A percentile compares a stretch with the other conserved stretches of the same genome.
These are phyloP conservation scores for Pseudopipra pipra DNA, from an alignment of 2,113 vertebrate genomes.

Conservation along the genomic window DNA sequence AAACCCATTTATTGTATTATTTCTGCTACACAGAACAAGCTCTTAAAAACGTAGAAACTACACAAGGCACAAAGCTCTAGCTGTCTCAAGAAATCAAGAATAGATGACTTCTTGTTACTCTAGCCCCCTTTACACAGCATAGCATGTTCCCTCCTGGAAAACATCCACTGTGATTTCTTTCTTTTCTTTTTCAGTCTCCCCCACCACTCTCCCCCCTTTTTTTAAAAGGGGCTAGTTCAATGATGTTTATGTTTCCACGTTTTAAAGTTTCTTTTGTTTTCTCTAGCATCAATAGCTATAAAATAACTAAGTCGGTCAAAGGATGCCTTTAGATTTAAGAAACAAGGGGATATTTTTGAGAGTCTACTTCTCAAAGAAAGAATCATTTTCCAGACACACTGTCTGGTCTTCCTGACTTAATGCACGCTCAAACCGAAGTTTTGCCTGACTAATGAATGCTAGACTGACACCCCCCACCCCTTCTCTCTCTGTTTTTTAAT, in stretches of 20 bases:
- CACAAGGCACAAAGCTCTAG: constrained; percentile 83
- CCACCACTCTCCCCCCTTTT: fast-evolving
- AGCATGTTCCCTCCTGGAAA: constrained; percentile 87
- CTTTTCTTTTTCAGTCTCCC: not conserved
- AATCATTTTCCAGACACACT: constrained; percentile 51
- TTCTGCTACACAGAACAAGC: constrained; percentile 84
- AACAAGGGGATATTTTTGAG: constrained; percentile 63
- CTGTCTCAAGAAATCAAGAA: constrained; percentile 89
- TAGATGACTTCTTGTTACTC: constrained; percentile 92
- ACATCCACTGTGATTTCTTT: constrained; percentile 84
- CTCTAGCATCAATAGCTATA: constrained; percentile 43
- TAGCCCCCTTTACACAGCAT: constrained; percentile 86
- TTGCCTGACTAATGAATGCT: constrained; percentile 55
- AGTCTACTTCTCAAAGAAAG: constrained; percentile 34
- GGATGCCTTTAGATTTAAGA: constrained; percentile 54
- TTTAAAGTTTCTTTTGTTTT: constrained; percentile 75
- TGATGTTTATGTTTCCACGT: constrained; percentile 71
- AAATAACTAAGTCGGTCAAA: constrained; percentile 51
- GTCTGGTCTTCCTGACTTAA: constrained; percentile 56
- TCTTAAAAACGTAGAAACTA: constrained; percentile 86
- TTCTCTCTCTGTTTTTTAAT: constrained; percentile 61
- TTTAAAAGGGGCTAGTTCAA: constrained; percentile 53
- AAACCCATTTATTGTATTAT: constrained; percentile 86
- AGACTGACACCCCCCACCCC: not conserved
- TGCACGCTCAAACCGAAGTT: constrained; percentile 36